Evolutionary conservation across 2,797 vertebrate species (phyloP).

Genomic region (Gambusia yucatana): DNA sequence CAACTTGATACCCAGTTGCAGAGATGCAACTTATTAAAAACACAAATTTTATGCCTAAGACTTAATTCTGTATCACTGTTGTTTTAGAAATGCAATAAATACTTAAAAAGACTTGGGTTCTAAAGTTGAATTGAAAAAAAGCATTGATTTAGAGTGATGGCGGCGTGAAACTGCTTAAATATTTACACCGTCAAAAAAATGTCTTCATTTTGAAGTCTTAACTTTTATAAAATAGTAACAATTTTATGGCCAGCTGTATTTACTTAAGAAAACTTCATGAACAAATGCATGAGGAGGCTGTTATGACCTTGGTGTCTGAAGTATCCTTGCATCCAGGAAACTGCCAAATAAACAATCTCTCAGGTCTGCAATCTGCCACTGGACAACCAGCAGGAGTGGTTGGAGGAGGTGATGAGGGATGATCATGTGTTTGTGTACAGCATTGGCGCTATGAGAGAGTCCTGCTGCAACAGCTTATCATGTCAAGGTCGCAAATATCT

Average conservation of each 20-base stretch:
- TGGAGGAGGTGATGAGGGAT: conserved; percentile 56
- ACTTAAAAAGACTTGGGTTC: not conserved
- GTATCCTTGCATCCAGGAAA: conserved; percentile 35
- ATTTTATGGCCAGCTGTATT: not conserved
- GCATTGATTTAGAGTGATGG: not conserved
- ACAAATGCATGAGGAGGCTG: conserved; percentile 6
- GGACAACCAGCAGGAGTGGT: conserved; percentile 40
- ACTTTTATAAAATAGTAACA: not conserved
- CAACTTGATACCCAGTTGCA: not conserved
- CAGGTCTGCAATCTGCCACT: conserved; percentile 59
- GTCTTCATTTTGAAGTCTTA: not conserved
- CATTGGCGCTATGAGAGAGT: conserved; percentile 13
- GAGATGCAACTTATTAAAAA: not conserved
- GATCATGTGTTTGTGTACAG: conserved; percentile 26
- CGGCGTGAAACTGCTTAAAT: not conserved
- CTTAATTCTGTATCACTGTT: not conserved
- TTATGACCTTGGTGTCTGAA: conserved; percentile 58
- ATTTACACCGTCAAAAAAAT: not conserved
- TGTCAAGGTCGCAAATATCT: conserved; percentile 63
- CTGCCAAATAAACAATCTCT: conserved; percentile 46
- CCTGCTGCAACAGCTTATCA: conserved; percentile 52
- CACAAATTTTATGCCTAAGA: not conserved
- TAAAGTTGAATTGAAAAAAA: not conserved
- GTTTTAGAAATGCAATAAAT: not conserved
- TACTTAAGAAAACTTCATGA: conserved; percentile 5